These are phyloP conservation scores for Aleiodes sp. DNA, from an alignment of 1,140 invertebrate species.

Conservation along the genomic window DNA sequence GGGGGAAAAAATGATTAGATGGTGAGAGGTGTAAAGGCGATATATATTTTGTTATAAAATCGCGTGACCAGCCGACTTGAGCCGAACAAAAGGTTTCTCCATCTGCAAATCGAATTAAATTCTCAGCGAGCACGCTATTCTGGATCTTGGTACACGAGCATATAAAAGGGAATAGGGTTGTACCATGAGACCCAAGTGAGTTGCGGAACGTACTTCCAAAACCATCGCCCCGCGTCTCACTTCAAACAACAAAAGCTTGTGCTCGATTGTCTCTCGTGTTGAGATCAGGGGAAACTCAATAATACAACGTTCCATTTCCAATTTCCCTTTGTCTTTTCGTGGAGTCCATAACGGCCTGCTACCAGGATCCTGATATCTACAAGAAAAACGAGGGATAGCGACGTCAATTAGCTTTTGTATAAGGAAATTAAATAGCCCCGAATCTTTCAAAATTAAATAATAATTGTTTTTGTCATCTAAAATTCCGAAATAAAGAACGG, in stretches of 20 bases:
- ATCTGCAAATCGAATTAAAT: constrained; percentile 64
- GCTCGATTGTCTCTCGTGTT: constrained; percentile 28
- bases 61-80: constrained; percentile 58
- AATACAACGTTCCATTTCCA: neutral
- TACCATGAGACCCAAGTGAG: constrained; percentile 56
- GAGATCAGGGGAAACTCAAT: constrained; percentile 20
- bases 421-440: neutral
- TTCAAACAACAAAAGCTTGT: constrained; percentile 48
- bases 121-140: constrained; percentile 61
- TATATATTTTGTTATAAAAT: constrained; percentile 45
- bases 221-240: constrained; percentile 59
- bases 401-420: neutral
- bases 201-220: constrained; percentile 55
- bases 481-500: too few relatives aligned
- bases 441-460: too few relatives aligned
- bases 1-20: constrained; percentile 14
- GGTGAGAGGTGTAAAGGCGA: constrained; percentile 22
- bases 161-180: constrained; percentile 58
- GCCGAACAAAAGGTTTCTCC: constrained; percentile 62
- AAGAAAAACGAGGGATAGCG: neutral
- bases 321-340: neutral
- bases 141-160: constrained; percentile 40
- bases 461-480: too few relatives aligned
- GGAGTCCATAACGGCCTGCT: neutral
- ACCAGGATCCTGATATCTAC: neutral